Evolutionary conservation across 2,888 invertebrate species (phyloP).

Genomic region (Orthosia incerta): DNA sequence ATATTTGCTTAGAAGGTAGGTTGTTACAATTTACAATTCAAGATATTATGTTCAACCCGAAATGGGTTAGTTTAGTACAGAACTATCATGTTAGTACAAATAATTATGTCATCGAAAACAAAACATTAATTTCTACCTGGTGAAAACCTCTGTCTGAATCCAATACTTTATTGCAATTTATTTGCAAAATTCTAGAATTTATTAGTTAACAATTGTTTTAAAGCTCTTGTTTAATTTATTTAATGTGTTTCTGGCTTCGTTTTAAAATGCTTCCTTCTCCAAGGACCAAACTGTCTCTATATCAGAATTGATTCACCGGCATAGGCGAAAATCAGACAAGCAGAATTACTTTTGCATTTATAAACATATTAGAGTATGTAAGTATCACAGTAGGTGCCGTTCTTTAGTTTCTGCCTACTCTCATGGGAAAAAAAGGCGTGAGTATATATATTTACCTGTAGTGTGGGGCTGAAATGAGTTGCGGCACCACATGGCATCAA

Average conservation of each 20-base stretch:
- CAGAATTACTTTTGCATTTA: too few species aligned
- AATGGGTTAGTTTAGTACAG: neutral
- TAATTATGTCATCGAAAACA: too few species aligned
- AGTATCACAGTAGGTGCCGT: too few species aligned
- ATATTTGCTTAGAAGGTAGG: neutral
- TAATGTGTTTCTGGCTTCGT: neutral
- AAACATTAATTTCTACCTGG: neutral
- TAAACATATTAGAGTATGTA: too few species aligned
- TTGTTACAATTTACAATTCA: neutral
- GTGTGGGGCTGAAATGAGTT: constrained; percentile 62
- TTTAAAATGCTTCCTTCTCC: constrained; percentile 2
- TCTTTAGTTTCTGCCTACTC: too few species aligned
- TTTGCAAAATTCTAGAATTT: neutral
- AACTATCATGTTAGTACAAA: neutral
- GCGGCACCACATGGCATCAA: constrained; percentile 58
- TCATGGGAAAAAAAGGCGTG: too few species aligned
- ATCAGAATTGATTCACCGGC: constrained; percentile 9
- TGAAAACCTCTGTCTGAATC: neutral
- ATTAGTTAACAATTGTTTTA: neutral
- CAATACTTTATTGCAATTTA: neutral
- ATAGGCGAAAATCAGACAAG: too few species aligned
- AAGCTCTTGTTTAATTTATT: too few species aligned
- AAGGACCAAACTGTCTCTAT: neutral
- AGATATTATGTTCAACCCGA: too few species aligned
- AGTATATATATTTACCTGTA: constrained; percentile 37